Base-by-base conservation (phyloP, 2,888 invertebrate genomes). In the Amiota mariae region DNA sequence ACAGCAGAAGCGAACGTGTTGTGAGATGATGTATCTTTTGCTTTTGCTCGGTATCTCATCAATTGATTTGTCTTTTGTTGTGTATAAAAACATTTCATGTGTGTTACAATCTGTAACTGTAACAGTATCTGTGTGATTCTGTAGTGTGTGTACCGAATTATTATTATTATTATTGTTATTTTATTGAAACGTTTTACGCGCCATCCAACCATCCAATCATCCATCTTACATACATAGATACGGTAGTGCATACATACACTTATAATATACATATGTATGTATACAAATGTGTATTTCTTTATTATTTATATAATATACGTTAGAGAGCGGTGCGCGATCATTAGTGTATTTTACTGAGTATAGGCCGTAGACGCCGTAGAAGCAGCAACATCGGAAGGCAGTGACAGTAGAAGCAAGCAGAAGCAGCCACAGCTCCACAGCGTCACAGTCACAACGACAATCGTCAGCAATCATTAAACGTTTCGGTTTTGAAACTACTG, bases 161-260 rank as follows among this genome's bases (percentile, higher is more conserved):
- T 15, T 54, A 15, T 54, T 15, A n/a, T 54, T 13, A 15, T 15
- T 54, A 15, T 54, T 54, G 54, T 54, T 13, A 13, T 54, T 54
- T 54, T 54, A 59, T 59, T 59, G 59, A 59, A 59, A 59, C 59
- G 59, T 18, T 59, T 59, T 20, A 20, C n/a, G 18, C 20, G 59
- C 20, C 59, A n/a, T 4, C 54, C 8, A 20, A 11, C 18, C 20
- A 15, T 15, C 20, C 18, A 20, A 20, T 8, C 18, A 18, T 11
- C 20, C 20, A 36, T 36, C 36, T 6, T 36, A 36, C 20, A 59
- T 54, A 54, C 3, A 24, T 59, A 36, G 18, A 20, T 18, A 20
- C 20, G 18, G 4, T 59, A 1, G 59, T 59, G 18, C 18, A 18
- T 11, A 1, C 59, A 36, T 36, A 36, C 36, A 36, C 6, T 36